Conservation (phyloP, 2,888 invertebrate genomes). For the Exephanes ischioxanthus region DNA sequence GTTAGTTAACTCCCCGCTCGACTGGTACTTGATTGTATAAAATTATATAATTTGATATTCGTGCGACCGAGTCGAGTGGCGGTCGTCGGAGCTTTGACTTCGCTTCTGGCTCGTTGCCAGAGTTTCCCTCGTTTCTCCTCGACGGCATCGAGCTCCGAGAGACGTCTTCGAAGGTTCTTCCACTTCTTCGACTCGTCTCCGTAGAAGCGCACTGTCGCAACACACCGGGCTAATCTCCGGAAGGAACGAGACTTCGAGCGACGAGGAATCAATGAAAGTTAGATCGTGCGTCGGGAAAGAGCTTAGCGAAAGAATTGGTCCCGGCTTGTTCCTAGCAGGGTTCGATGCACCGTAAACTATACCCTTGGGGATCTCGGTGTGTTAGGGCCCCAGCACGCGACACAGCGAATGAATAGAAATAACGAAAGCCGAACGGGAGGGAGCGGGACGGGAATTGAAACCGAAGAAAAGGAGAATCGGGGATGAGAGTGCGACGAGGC, state of each 20-base stretch:
- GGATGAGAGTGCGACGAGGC: slow-evolving; percentile 53
- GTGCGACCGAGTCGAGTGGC: slow-evolving; percentile 14
- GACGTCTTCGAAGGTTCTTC: slow-evolving; percentile 15
- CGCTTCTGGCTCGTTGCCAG: slow-evolving; percentile 37
- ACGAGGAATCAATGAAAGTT: slow-evolving; percentile 40
- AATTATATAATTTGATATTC: slow-evolving; percentile 57
- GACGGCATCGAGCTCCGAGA: neutral
- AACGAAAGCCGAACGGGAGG: slow-evolving; percentile 9
- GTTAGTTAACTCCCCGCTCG: slow-evolving; percentile 45
- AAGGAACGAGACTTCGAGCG: neutral
- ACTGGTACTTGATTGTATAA: slow-evolving; percentile 34
- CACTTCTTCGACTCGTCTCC: neutral
- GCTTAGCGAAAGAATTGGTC: slow-evolving; percentile 44
- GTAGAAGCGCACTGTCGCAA: slow-evolving; percentile 13
- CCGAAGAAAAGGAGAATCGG: slow-evolving; percentile 26
- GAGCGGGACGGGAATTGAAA: slow-evolving; percentile 7
- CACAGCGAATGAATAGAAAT: slow-evolving; percentile 45
- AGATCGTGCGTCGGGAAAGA: slow-evolving; percentile 43
- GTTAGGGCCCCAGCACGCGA: slow-evolving; percentile 38
- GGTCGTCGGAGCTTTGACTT: neutral
- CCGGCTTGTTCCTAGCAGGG: neutral
- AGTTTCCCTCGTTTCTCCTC: slow-evolving; percentile 31
- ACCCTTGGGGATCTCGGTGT: neutral
- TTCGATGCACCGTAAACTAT: slow-evolving; percentile 33
- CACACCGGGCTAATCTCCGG: slow-evolving; percentile 5